Percentiles rank a stretch among this genome's conserved stretches.
Evolutionary conservation across 2,888 invertebrate genomes (phyloP).

Genomic region (Chaetoderma sp.): DNA sequence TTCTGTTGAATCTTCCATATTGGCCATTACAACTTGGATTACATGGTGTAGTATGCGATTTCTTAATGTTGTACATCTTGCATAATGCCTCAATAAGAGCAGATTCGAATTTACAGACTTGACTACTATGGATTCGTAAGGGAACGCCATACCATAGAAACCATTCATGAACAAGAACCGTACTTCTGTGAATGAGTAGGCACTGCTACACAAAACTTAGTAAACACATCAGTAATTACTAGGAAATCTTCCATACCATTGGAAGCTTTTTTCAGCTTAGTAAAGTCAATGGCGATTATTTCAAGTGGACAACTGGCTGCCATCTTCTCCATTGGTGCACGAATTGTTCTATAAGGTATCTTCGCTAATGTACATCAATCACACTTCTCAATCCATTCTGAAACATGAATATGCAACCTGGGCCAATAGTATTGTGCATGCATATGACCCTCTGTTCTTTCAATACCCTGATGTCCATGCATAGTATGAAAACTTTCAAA

Average conservation of each 20-base stretch:
- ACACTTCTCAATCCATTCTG: not conserved
- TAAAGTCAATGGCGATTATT: not conserved
- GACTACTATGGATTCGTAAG: slow-evolving; percentile 18
- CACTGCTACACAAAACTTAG: slow-evolving; percentile 15
- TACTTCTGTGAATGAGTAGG: slow-evolving; percentile 15
- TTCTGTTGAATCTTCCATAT: slow-evolving; percentile 25
- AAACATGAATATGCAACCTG: not conserved
- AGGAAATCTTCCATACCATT: slow-evolving; percentile 11
- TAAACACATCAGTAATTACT: slow-evolving; percentile 23
- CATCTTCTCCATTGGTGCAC: slow-evolving; percentile 2
- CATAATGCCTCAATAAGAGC: slow-evolving; percentile 21
- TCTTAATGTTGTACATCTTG: slow-evolving; percentile 22
- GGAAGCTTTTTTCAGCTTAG: not conserved
- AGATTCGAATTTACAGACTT: slow-evolving; percentile 15
- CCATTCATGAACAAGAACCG: slow-evolving; percentile 20
- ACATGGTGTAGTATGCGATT: slow-evolving; percentile 24
- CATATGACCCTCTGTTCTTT: not conserved
- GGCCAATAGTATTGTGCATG: not conserved
- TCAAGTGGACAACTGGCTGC: not conserved
- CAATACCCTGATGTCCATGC: slow-evolving; percentile 7
- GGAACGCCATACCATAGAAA: slow-evolving; percentile 21
- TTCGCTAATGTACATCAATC: slow-evolving; percentile 1
- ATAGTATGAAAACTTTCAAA: not conserved
- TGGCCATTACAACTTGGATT: slow-evolving; percentile 19
- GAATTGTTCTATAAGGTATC: not conserved